These are phyloP conservation scores for Hecatera dysodea DNA, from an alignment of 2,888 invertebrate species.

Conservation along the genomic window DNA sequence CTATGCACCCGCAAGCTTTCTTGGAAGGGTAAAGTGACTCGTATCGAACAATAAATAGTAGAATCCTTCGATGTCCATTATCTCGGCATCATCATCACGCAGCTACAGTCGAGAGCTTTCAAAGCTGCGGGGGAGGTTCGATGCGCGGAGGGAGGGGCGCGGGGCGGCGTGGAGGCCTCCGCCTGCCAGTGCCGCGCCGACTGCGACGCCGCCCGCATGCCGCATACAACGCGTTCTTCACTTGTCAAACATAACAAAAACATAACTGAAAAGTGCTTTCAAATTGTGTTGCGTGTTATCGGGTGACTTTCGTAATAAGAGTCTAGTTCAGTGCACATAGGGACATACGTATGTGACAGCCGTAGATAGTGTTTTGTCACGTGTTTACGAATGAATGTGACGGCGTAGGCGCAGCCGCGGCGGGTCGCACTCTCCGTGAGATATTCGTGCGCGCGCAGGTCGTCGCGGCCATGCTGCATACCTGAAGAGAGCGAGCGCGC, in stretches of 20 bases:
- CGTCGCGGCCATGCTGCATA: constrained; percentile 91
- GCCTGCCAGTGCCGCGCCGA: constrained; percentile 87
- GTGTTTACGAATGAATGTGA: constrained; percentile 89
- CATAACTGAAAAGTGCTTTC: constrained; percentile 82
- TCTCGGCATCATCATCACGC: constrained; percentile 89
- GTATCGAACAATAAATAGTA: constrained; percentile 89
- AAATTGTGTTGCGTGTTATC: constrained; percentile 73
- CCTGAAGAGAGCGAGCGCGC: constrained; percentile 89
- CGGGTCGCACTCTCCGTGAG: constrained; percentile 89
- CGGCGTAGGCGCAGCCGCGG: constrained; percentile 88
- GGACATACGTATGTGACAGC: constrained; percentile 65
- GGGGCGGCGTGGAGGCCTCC: constrained; percentile 85
- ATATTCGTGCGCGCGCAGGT: constrained; percentile 90
- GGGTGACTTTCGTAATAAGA: constrained; percentile 62
- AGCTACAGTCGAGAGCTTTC: constrained; percentile 85
- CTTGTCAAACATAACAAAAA: constrained; percentile 80
- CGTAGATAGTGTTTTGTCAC: constrained; percentile 86
- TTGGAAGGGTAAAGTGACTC: constrained; percentile 79
- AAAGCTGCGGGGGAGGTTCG: constrained; percentile 83
- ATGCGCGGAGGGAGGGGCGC: constrained; percentile 78
- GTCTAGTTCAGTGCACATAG: constrained; percentile 59
- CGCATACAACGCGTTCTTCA: constrained; percentile 71
- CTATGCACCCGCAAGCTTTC: constrained; percentile 74
- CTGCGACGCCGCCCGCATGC: constrained; percentile 84
- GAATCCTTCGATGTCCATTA: constrained; percentile 89